Base-by-base conservation (phyloP, 2,888 invertebrate genomes). In the Stegophylla sp. region DNA sequence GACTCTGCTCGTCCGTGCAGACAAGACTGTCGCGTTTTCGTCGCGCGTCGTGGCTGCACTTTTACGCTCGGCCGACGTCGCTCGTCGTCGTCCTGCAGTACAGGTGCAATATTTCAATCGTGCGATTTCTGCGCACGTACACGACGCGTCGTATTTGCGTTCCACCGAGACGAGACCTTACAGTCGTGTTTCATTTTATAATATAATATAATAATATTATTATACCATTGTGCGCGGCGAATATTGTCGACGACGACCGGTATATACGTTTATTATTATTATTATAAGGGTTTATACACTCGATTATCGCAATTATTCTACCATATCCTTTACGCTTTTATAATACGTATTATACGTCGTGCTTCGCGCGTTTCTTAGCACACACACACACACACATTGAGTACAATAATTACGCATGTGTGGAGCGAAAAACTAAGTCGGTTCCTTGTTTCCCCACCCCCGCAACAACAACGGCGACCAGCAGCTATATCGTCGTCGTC, bases 231-330 rank as follows among this genome's bases (percentile, higher is more conserved):
- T 34, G 34, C 34, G 34, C 34, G 7, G 3, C 34, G 34, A 34
- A 61, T 9, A 15, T 20, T n/a, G 63, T 41, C 64, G 64, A 26
- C 51, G 48, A 53, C n/a, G 43, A 43, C 43, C 34, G 34, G 3
- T 34, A 34, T 34, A 34, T 7, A 56, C n/a, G 41, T 56, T n/a
- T 23, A 23, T 15, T n/a, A n/a, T n/a, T n/a, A n/a, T n/a, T 34
- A 34, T 5, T 34, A 34, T 10, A n/a, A 45, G 51, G 76, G 10
- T 26, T 53, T 61, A 34, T 34, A 71, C 69, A 34, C 61, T 79
- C 23, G 61, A 79, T 79, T 79, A 79, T 79, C 67, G 79, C 67
- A 34, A 69, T 61, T 51, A 59, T 79, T 71, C 69, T 69, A 79
- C 79, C 69, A 34, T 79, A 13, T 69, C 79, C 23, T 69, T 45